Conservation (phyloP, 2,888 invertebrate genomes). For the Euproctis similis region DNA sequence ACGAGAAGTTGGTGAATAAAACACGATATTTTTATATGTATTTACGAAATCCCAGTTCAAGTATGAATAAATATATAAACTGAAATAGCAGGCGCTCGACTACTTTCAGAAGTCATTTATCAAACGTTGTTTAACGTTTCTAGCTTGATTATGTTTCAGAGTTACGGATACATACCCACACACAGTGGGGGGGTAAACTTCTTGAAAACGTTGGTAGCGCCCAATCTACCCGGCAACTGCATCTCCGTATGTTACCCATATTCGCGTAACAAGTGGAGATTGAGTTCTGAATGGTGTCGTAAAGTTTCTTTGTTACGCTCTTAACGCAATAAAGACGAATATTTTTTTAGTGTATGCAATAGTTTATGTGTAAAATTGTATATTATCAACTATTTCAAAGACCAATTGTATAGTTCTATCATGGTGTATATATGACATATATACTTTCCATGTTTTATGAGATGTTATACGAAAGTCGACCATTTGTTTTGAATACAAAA, state of each 20-base stretch:
- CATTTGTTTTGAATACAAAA: no score
- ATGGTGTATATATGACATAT: no score
- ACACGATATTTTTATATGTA: no score
- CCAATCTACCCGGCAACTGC: slow-evolving; percentile 67
- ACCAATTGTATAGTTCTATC: no score
- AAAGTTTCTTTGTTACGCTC: slow-evolving; percentile 59
- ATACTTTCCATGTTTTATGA: no score
- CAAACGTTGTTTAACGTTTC: slow-evolving; percentile 36
- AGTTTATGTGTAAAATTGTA: no score
- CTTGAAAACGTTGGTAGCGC: slow-evolving; percentile 47
- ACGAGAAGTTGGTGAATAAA: no score
- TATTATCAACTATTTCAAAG: no score
- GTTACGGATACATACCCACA: slow-evolving; percentile 24
- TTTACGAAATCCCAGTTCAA: slow-evolving; percentile 15
- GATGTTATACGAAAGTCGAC: no score
- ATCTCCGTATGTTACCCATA: slow-evolving; percentile 66
- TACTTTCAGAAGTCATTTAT: slow-evolving; percentile 29
- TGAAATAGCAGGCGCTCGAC: slow-evolving; percentile 17
- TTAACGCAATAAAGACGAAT: slow-evolving; percentile 33
- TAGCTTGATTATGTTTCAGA: slow-evolving; percentile 32
- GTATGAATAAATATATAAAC: slow-evolving; percentile 25
- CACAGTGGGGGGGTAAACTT: no score
- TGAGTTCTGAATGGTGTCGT: slow-evolving; percentile 61
- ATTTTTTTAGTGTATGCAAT: no score
- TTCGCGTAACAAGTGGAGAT: slow-evolving; percentile 63